Percentiles rank a stretch among this genome's conserved stretches.
These are phyloP conservation scores for Pocillopora grandis DNA, from an alignment of 92 coral and sea anemone genomes.

Conservation along the genomic window DNA sequence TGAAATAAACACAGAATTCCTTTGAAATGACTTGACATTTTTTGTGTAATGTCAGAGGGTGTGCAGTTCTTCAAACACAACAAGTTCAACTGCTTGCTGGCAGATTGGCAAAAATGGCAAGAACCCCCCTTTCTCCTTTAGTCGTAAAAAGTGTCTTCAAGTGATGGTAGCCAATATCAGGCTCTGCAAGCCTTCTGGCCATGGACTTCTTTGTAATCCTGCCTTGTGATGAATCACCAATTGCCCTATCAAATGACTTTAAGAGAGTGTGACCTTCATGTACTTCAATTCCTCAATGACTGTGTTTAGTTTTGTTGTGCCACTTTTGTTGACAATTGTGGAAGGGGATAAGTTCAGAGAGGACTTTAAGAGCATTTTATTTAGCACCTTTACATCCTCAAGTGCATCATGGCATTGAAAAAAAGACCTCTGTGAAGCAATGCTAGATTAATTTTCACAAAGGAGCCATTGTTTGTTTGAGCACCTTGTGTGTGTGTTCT, in stretches of 20 bases:
- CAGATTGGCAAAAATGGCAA: slow-evolving; percentile 1
- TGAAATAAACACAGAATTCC: slow-evolving; percentile 3
- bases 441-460: too few species aligned
- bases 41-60: slow-evolving; percentile 4
- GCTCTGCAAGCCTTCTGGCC: slow-evolving; percentile 31
- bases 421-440: too few species aligned
- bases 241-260: slow-evolving; percentile 16
- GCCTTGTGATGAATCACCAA: slow-evolving; percentile 31
- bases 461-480: too few species aligned
- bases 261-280: slow-evolving; percentile 6
- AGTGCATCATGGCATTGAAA: too few species aligned
- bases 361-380: too few species aligned
- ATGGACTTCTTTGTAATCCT: slow-evolving; percentile 33
- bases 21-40: slow-evolving; percentile 3
- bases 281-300: slow-evolving; percentile 32
- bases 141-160: not conserved
- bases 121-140: slow-evolving; percentile 7
- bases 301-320: slow-evolving; percentile 33
- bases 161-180: not conserved
- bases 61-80: slow-evolving; percentile 1
- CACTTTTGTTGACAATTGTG: slow-evolving; percentile 39
- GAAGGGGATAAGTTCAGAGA: slow-evolving; percentile 1
- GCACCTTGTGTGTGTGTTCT: too few species aligned
- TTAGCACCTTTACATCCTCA: too few species aligned
- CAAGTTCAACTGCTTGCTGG: not conserved